Evolutionary conservation across 2,797 vertebrate species (phyloP).

Genomic region (Corythornis leucogaster): DNA sequence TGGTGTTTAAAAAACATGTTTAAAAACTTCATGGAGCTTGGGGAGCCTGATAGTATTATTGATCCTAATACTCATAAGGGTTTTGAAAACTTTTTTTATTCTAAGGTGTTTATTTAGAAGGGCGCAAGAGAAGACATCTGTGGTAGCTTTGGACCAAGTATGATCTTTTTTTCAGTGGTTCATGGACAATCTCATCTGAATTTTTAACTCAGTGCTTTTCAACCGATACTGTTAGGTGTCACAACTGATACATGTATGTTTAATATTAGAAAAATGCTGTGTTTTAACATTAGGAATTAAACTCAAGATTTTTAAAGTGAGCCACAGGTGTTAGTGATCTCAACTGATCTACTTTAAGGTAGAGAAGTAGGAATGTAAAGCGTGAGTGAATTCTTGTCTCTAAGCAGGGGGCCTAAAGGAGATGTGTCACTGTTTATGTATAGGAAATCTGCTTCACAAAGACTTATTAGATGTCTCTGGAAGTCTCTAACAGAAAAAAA

Average conservation of each 20-base stretch:
- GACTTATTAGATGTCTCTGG: neutral
- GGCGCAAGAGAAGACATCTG: neutral
- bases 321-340: neutral
- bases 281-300: neutral
- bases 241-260: neutral
- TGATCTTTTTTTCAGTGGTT: neutral
- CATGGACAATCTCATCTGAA: neutral
- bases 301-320: neutral
- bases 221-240: neutral
- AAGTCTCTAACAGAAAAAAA: neutral
- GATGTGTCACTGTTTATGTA: neutral
- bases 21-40: neutral
- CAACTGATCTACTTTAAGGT: neutral
- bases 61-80: neutral
- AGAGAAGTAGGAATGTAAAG: neutral
- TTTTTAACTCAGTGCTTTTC: neutral
- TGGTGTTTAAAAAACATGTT: neutral
- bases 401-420: neutral
- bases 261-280: neutral
- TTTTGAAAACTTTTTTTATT: neutral
- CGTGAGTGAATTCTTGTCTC: no score
- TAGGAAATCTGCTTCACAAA: neutral
- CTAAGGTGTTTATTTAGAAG: neutral
- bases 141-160: neutral
- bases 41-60: neutral